A percentile compares a stretch with the other conserved stretches of the same genome.
Evolutionary conservation across 2,113 vertebrate genomes (phyloP).

Genomic region (Cottus gobio): DNA sequence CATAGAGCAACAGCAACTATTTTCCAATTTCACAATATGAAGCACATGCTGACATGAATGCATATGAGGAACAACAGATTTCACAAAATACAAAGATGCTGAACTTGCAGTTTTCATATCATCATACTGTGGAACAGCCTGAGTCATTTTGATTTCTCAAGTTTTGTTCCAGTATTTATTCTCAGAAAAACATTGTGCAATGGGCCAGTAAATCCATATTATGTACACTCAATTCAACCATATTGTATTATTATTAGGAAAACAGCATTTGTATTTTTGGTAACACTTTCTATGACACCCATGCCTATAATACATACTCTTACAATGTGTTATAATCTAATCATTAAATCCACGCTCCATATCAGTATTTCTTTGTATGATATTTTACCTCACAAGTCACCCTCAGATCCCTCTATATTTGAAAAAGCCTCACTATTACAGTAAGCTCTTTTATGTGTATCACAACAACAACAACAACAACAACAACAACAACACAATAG

Average conservation of each 20-base stretch:
- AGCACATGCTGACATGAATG: background rate
- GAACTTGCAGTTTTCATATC: conserved; percentile 9
- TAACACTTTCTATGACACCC: background rate
- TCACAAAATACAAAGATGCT: conserved; percentile 41
- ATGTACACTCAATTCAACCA: background rate
- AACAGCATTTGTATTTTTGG: background rate
- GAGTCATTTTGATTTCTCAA: background rate
- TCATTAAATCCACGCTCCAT: background rate
- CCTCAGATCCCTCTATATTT: background rate
- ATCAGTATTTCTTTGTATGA: no score
- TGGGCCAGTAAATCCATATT: background rate
- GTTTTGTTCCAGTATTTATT: background rate
- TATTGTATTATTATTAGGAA: background rate
- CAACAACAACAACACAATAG: background rate
- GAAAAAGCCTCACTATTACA: background rate
- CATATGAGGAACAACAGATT: conserved; percentile 45
- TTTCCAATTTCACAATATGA: conserved; percentile 45
- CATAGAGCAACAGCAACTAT: background rate
- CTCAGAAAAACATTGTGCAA: background rate
- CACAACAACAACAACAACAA: background rate
- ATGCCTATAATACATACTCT: no score
- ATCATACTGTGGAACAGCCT: background rate
- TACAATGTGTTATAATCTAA: background rate
- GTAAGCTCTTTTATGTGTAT: background rate
- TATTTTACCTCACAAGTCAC: background rate